These are phyloP conservation scores for Hassar affinis DNA, from an alignment of 2,113 vertebrate genomes.

Conservation along the genomic window DNA sequence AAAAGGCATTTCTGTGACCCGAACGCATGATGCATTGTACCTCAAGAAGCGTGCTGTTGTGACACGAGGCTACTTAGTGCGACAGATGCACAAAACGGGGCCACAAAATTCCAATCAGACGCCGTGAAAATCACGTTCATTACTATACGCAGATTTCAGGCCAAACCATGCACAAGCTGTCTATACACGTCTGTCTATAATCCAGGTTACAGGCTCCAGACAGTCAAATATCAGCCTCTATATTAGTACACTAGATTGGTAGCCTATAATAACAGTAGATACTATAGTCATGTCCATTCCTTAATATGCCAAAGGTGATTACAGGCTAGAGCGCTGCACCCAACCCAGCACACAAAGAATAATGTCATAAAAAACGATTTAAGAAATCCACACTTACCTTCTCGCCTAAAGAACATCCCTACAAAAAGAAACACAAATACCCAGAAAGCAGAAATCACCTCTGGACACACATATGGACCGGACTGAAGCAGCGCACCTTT, in stretches of 20 bases:
- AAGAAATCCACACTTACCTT: slow-evolving; percentile 28
- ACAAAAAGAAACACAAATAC: not conserved
- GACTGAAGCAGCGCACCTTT: slow-evolving; percentile 27
- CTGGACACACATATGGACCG: slow-evolving; percentile 12
- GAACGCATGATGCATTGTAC: too few species aligned
- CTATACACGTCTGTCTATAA: not conserved
- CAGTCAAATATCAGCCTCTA: not conserved
- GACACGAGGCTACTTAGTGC: not conserved
- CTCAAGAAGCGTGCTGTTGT: not conserved
- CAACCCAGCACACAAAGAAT: slow-evolving; percentile 19
- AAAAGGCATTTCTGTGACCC: not conserved
- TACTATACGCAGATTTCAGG: not conserved
- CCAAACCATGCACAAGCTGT: not conserved
- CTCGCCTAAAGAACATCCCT: not conserved
- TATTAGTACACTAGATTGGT: not conserved
- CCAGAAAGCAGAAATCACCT: slow-evolving; percentile 15
- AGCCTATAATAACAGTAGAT: not conserved
- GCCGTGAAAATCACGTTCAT: not conserved
- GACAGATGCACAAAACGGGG: not conserved
- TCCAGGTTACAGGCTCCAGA: not conserved
- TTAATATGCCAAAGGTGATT: slow-evolving; percentile 21
- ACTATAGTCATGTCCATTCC: slow-evolving; percentile 7
- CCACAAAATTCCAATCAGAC: not conserved
- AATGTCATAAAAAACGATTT: slow-evolving; percentile 20
- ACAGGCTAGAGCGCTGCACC: not conserved